Percentiles rank a stretch among this genome's conserved stretches.
phyloP scores from a whole-genome alignment of 2,113 vertebrate genomes.

The Lontra canadensis region DNA sequence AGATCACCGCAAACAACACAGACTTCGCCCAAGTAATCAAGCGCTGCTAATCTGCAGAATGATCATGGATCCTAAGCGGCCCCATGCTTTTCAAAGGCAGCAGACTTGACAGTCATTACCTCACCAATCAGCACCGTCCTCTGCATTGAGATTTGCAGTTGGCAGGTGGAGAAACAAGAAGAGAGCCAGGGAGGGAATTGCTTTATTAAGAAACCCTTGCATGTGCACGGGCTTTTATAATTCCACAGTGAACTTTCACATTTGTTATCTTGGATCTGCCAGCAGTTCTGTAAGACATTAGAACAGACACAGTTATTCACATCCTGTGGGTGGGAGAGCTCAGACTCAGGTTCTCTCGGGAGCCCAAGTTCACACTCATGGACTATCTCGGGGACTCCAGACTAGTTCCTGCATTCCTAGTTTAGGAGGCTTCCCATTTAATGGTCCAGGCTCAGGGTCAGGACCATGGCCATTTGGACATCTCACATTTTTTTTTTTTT shows the following conservation, averaged over 20 bases:
- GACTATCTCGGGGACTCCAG: neutral
- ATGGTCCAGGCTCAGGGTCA: neutral
- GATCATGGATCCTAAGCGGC: neutral
- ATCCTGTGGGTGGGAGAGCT: neutral
- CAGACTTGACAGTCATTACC: neutral
- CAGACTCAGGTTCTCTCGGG: neutral
- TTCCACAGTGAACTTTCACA: neutral
- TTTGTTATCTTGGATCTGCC: constrained; percentile 1
- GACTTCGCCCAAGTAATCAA: neutral
- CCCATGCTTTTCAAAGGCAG: constrained; percentile 10
- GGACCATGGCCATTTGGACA: neutral
- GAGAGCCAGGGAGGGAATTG: neutral
- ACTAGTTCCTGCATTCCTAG: neutral
- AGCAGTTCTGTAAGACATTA: neutral
- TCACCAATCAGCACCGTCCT: constrained; percentile 29
- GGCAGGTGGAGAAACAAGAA: constrained; percentile 29
- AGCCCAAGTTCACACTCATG: neutral
- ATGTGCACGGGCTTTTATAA: neutral
- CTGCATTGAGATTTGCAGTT: neutral
- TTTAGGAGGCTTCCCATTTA: neutral
- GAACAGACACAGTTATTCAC: neutral
- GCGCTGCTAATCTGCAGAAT: constrained; percentile 4
- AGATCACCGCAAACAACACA: neutral
- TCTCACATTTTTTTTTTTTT: neutral
- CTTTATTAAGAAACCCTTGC: constrained; percentile 55